Evolutionary conservation across 2,888 invertebrate species (phyloP).

Genomic region (Galerucella pusilla): DNA sequence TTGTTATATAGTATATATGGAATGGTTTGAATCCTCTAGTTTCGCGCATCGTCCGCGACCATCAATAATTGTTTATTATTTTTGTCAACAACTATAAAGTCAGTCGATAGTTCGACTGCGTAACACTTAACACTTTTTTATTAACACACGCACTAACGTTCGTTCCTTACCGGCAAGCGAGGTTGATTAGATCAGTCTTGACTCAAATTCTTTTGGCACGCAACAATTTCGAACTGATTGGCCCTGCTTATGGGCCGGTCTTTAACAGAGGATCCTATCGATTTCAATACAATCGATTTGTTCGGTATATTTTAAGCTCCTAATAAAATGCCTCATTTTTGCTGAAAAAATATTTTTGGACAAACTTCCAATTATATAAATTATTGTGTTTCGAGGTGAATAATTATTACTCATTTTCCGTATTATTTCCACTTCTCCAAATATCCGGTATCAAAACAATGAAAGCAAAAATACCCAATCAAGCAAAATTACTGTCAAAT

Average conservation of each 20-base stretch:
- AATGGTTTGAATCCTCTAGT: conserved; percentile 13
- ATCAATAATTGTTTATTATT: conserved; percentile 51
- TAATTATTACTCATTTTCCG: too few species aligned
- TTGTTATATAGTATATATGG: conserved; percentile 40
- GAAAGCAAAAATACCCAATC: too few species aligned
- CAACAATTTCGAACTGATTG: conserved; percentile 38
- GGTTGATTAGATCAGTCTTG: conserved; percentile 50
- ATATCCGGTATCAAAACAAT: too few species aligned
- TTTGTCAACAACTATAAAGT: conserved; percentile 60
- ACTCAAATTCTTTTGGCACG: conserved; percentile 37
- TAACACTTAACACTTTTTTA: conserved; percentile 59
- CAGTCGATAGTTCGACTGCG: conserved; percentile 54
- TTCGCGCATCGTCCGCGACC: conserved; percentile 35
- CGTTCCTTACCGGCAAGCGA: conserved; percentile 45
- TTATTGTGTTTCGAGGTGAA: too few species aligned
- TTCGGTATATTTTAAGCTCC: not conserved
- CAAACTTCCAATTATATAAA: too few species aligned
- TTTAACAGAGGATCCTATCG: not conserved
- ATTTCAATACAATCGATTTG: not conserved
- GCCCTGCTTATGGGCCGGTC: not conserved
- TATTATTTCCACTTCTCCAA: too few species aligned
- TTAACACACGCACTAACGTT: conserved; percentile 54
- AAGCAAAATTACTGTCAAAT: too few species aligned
- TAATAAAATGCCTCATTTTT: not conserved
- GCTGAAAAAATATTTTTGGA: not conserved